Evolutionary conservation across 2,797 vertebrate genomes (phyloP).

Genomic region (Meda fulgida): DNA sequence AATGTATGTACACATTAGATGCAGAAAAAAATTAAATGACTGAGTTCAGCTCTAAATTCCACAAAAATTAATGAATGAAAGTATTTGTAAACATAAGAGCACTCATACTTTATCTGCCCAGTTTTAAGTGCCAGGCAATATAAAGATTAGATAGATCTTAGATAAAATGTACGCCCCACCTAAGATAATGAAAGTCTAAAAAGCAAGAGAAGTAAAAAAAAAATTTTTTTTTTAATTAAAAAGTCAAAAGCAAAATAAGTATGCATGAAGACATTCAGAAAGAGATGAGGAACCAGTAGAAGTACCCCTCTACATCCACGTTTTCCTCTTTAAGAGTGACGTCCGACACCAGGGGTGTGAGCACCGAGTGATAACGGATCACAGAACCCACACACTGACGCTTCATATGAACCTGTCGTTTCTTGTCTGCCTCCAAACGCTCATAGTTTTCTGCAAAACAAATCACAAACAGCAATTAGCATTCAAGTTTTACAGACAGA

Average conservation of each 20-base stretch:
- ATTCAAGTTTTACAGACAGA: background rate
- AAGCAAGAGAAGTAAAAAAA: background rate
- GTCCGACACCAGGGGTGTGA: constrained; percentile 89
- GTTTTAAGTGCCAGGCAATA: background rate
- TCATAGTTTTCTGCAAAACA: constrained; percentile 88
- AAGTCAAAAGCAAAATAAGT: background rate
- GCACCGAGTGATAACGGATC: constrained; percentile 90
- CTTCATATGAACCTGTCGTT: constrained; percentile 95
- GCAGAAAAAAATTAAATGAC: no score
- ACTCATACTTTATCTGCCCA: background rate
- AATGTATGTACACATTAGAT: background rate
- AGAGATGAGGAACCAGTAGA: background rate
- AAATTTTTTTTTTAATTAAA: no score
- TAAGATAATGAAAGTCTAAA: constrained; percentile 8
- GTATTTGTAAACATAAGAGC: background rate
- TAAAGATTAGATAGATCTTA: background rate
- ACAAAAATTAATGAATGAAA: background rate
- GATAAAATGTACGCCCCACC: background rate
- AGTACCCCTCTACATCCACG: constrained; percentile 92
- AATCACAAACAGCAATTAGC: background rate
- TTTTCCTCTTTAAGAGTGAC: constrained; percentile 88
- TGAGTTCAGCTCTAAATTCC: background rate
- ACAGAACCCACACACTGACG: constrained; percentile 87
- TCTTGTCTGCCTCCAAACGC: constrained; percentile 93
- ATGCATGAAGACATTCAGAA: background rate